Percentiles rank a stretch among this genome's conserved stretches.
Conservation (phyloP, 1,140 invertebrate genomes). For the Drosophila bipectinata region DNA sequence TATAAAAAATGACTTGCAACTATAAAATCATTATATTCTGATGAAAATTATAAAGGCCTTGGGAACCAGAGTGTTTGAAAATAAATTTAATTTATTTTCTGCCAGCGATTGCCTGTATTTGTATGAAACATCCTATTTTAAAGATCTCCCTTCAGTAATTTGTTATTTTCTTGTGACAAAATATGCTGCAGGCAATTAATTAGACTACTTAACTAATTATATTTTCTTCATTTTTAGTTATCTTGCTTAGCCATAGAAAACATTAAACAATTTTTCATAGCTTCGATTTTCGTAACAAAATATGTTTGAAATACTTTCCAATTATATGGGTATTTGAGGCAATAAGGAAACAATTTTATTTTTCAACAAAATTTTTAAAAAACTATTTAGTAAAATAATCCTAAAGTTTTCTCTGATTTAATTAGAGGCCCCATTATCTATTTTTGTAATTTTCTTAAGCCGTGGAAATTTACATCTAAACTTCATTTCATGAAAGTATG, state of each 20-base stretch:
- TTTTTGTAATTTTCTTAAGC: slow-evolving; percentile 25
- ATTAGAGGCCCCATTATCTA: slow-evolving; percentile 22
- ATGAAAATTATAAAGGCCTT: background rate
- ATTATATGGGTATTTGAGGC: slow-evolving; percentile 34
- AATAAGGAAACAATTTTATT: background rate
- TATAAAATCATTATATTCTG: background rate
- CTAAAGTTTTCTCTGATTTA: slow-evolving; percentile 1
- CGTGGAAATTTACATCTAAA: slow-evolving; percentile 43
- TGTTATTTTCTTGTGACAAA: slow-evolving; percentile 20
- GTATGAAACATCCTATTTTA: slow-evolving; percentile 1
- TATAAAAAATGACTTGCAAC: background rate
- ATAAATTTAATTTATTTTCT: background rate
- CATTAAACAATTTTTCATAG: slow-evolving; percentile 52
- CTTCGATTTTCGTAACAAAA: slow-evolving; percentile 5
- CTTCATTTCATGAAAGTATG: slow-evolving; percentile 56
- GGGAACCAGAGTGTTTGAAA: background rate
- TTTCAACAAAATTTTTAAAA: slow-evolving; percentile 12
- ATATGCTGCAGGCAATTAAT: slow-evolving; percentile 47
- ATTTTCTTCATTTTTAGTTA: slow-evolving; percentile 26
- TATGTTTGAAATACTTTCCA: slow-evolving; percentile 29
- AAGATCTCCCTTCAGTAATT: slow-evolving; percentile 42
- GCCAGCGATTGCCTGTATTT: slow-evolving; percentile 27
- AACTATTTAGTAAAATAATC: slow-evolving; percentile 4
- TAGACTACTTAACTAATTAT: slow-evolving; percentile 71
- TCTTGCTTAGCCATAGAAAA: slow-evolving; percentile 62